Evolutionary conservation across 2,888 invertebrate genomes (phyloP).

Genomic region (Andricus curvator): DNA sequence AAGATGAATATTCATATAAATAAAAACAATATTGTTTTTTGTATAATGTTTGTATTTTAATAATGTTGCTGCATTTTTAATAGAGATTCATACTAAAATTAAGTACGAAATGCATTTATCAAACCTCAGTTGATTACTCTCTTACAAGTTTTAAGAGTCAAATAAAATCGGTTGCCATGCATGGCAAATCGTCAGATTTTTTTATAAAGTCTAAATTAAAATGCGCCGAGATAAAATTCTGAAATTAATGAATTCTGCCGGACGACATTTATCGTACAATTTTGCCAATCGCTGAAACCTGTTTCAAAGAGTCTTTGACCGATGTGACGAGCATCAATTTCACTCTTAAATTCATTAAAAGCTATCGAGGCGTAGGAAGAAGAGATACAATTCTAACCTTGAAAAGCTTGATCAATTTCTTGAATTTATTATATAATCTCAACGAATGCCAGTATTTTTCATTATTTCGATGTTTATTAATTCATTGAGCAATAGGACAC

Average conservation of each 20-base stretch:
- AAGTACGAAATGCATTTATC: not conserved
- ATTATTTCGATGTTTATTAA: not conserved
- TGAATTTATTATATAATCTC: not conserved
- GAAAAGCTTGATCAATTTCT: not conserved
- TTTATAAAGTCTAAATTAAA: conserved; percentile 6
- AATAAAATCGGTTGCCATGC: not conserved
- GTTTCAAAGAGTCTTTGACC: conserved; percentile 20
- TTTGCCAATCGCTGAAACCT: conserved; percentile 19
- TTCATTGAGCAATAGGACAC: not conserved
- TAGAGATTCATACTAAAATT: not conserved
- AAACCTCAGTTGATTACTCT: not conserved
- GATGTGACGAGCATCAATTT: not conserved
- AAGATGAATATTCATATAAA: not conserved
- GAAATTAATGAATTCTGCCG: conserved; percentile 15
- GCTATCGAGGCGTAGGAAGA: not conserved
- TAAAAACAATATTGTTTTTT: not conserved
- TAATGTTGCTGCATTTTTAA: not conserved
- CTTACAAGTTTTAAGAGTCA: not conserved
- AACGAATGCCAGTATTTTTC: not conserved
- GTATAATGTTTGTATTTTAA: not conserved
- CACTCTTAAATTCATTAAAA: conserved; percentile 7
- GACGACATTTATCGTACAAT: not conserved
- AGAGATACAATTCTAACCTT: not conserved
- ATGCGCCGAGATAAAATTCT: not conserved
- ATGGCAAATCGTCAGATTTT: not conserved